Base-by-base conservation (phyloP, 2,797 vertebrate genomes). In the Carduelis carduelis region DNA sequence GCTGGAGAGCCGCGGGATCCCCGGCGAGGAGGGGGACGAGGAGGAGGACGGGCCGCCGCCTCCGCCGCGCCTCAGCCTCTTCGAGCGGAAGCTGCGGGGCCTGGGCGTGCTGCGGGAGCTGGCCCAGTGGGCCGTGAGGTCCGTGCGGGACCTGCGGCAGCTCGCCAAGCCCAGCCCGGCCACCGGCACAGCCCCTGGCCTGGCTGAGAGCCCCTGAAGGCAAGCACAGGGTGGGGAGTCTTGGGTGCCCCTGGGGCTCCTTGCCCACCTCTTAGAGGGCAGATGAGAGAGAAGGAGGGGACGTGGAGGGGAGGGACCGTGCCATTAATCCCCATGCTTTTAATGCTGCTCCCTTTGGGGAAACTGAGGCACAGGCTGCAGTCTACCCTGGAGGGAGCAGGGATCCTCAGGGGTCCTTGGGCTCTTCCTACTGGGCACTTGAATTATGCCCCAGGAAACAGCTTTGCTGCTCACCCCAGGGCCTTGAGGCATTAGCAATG, bases 71-170 rank as follows among this genome's bases (percentile, higher is more conserved):
- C 95, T 87, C 7, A 27, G 92, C 72, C 96, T 97, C 60, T 98
- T 98, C 0, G 97, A 97, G 91, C 97, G 97, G 93, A 98, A 98
- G 95, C 69, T 98, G 23, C 95, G 97, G 92, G 98, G 98, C 52
- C 87, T 98, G 35, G 97, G 98, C 4, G 98, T 98, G 90, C 96
- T 98, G 55, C 97, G 91, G 46, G 98, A 98, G 91, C 97, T 98
- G 90, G 96, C 96, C 18, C 97, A 97, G 44, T 98, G 98, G 98
- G 96, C 97, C 0, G 69, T 98, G 59, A 96, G 98, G 86, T 98
- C 98, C 0, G 65, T 95, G 8, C 95, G 92, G 55, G 98, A 98
- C 83, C 96, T 98, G 76, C 96, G 94, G 57, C 94, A 97, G 72
- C 83, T 98, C 8, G 59, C 97, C 79, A 97, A 93, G 80, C 83